Conservation (phyloP, 1,140 invertebrate species). For the Papilio machaon region DNA sequence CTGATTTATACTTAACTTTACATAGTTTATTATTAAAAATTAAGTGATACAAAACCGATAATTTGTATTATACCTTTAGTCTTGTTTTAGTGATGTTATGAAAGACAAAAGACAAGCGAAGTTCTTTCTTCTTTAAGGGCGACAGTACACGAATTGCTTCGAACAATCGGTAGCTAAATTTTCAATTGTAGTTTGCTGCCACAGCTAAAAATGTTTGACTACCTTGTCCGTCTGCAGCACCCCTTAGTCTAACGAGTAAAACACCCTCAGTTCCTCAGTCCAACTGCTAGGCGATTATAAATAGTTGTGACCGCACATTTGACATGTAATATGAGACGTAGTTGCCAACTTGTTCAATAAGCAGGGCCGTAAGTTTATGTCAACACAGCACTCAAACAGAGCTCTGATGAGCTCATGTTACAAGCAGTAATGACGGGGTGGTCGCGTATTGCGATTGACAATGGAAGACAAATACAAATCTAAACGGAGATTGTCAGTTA, state of each 20-base stretch:
- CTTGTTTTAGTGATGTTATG: background rate
- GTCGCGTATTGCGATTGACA: slow-evolving; percentile 19
- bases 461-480: slow-evolving; percentile 29
- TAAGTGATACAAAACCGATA: background rate
- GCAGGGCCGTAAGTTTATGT: slow-evolving; percentile 48
- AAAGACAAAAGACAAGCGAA: background rate
- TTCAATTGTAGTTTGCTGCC: background rate
- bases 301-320: slow-evolving; percentile 7
- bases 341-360: slow-evolving; percentile 56
- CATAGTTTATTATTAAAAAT: background rate
- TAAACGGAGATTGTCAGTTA: background rate
- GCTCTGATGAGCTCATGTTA: slow-evolving; percentile 49
- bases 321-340: slow-evolving; percentile 36
- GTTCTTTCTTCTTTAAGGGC: background rate
- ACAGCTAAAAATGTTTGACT: no score
- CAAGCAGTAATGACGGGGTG: slow-evolving; percentile 39
- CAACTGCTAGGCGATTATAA: background rate
- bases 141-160: background rate
- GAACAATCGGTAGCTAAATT: no score
- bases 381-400: slow-evolving; percentile 47
- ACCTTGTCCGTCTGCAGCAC: background rate
- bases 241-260: background rate
- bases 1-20: background rate
- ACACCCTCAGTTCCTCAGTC: background rate
- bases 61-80: background rate